phyloP scores from a whole-genome alignment of 2,113 vertebrate species.

The Chascanopsetta lugubris region DNA sequence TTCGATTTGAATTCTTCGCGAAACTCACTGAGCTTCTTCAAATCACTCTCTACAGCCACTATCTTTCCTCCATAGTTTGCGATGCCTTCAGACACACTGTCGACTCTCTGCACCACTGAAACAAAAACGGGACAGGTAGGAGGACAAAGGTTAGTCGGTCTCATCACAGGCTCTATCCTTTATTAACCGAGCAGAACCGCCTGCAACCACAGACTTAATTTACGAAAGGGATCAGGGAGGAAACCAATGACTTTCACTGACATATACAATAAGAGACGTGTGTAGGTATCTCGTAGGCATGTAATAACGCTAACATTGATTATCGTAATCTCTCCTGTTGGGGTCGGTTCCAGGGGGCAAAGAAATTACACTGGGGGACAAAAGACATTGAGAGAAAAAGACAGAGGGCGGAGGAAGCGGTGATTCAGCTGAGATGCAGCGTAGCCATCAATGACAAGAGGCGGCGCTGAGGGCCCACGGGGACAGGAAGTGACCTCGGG shows the following conservation, averaged over 20 bases:
- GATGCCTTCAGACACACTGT: conserved; percentile 92
- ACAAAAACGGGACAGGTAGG: conserved; percentile 46
- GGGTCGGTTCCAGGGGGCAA: conserved; percentile 26
- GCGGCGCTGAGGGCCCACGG: conserved; percentile 33
- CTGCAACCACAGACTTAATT: conserved; percentile 65
- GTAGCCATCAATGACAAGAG: conserved; percentile 49
- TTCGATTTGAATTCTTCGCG: not conserved
- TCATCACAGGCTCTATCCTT: conserved; percentile 29
- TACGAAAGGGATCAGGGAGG: conserved; percentile 68
- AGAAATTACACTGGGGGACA: not conserved
- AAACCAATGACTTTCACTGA: conserved; percentile 31
- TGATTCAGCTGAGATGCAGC: conserved; percentile 38
- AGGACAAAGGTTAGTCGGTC: conserved; percentile 41
- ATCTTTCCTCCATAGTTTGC: conserved; percentile 92
- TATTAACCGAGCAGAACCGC: conserved; percentile 55
- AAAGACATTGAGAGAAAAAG: conserved; percentile 9
- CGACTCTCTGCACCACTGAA: conserved; percentile 95
- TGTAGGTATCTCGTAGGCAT: conserved; percentile 55
- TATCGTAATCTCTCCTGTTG: conserved; percentile 52
- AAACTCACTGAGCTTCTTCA: conserved; percentile 93
- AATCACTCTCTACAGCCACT: conserved; percentile 87
- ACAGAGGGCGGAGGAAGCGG: conserved; percentile 17
- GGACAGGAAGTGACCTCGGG: conserved; percentile 72
- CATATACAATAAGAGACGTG: conserved; percentile 37
- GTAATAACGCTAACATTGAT: conserved; percentile 61